Evolutionary conservation across 1,140 invertebrate species (phyloP).

Genomic region (Papilio machaon): DNA sequence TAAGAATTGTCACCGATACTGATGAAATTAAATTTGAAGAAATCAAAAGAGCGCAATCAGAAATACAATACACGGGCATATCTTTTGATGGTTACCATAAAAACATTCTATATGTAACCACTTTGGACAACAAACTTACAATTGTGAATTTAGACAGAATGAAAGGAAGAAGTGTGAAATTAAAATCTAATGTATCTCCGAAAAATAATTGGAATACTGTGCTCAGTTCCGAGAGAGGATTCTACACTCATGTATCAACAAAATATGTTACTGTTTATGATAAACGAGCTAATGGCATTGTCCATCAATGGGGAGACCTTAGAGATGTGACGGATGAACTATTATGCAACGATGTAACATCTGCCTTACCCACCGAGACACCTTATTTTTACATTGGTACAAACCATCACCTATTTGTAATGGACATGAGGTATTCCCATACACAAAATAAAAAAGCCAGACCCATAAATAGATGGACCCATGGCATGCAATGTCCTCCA

Average conservation of each 20-base stretch:
- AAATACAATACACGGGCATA: slow-evolving; percentile 65
- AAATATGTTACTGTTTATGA: slow-evolving; percentile 64
- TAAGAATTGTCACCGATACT: slow-evolving; percentile 53
- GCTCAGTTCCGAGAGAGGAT: slow-evolving; percentile 53
- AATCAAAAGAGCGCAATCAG: slow-evolving; percentile 61
- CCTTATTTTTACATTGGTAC: slow-evolving; percentile 64
- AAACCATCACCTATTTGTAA: slow-evolving; percentile 67
- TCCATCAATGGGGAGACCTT: slow-evolving; percentile 55
- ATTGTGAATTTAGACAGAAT: slow-evolving; percentile 72
- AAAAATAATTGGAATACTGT: slow-evolving; percentile 72
- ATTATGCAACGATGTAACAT: slow-evolving; percentile 64
- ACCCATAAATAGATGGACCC: slow-evolving; percentile 66
- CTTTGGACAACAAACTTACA: slow-evolving; percentile 59
- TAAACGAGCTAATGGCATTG: slow-evolving; percentile 59
- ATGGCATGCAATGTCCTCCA: slow-evolving; percentile 67
- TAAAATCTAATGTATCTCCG: slow-evolving; percentile 51
- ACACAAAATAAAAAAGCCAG: slow-evolving; percentile 49
- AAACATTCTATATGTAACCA: slow-evolving; percentile 70
- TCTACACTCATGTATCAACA: slow-evolving; percentile 60
- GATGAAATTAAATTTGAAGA: slow-evolving; percentile 54
- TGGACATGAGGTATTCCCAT: slow-evolving; percentile 62
- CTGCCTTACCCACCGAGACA: slow-evolving; percentile 54
- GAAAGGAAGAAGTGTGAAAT: slow-evolving; percentile 56
- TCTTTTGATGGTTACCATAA: slow-evolving; percentile 71
- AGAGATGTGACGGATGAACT: slow-evolving; percentile 60